phyloP scores from a whole-genome alignment of 2,888 invertebrate species.

The Meghimatium bilineatum region DNA sequence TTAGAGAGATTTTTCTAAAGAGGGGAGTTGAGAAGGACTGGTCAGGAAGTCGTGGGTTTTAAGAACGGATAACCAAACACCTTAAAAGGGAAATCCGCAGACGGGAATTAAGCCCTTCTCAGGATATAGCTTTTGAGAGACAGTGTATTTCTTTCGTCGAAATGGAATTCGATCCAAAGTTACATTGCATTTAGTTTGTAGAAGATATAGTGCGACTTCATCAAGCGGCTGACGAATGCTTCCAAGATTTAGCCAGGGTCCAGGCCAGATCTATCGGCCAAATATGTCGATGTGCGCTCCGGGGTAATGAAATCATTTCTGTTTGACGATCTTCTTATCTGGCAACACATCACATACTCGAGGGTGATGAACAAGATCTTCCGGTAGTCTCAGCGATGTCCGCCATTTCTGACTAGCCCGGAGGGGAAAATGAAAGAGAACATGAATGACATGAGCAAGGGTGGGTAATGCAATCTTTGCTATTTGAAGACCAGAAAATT shows the following conservation, averaged over 20 bases:
- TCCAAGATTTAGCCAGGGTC: conserved; percentile 8
- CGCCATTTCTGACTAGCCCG: conserved; percentile 24
- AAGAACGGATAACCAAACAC: not conserved
- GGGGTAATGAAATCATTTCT: conserved; percentile 46
- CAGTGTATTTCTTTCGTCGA: not conserved
- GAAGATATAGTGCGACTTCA: not conserved
- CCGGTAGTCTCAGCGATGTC: conserved; percentile 27
- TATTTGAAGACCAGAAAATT: conserved; percentile 33
- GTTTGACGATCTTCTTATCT: conserved; percentile 36
- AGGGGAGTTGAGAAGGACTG: not conserved
- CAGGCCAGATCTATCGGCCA: conserved; percentile 19
- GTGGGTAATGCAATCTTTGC: conserved; percentile 33
- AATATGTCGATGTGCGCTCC: conserved; percentile 30
- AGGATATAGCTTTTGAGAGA: not conserved
- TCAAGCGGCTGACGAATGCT: not conserved
- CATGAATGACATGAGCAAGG: not conserved
- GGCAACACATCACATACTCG: conserved; percentile 11
- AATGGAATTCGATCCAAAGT: conserved; percentile 10
- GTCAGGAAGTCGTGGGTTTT: not conserved
- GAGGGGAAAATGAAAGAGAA: not conserved
- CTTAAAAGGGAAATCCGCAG: conserved; percentile 3
- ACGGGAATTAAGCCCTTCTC: not conserved
- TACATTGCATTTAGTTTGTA: conserved; percentile 15
- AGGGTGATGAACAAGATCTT: conserved; percentile 22
- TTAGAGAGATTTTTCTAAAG: not conserved